phyloP scores from a whole-genome alignment of 2,113 vertebrate genomes.

The Forbesichthys agassizii region DNA sequence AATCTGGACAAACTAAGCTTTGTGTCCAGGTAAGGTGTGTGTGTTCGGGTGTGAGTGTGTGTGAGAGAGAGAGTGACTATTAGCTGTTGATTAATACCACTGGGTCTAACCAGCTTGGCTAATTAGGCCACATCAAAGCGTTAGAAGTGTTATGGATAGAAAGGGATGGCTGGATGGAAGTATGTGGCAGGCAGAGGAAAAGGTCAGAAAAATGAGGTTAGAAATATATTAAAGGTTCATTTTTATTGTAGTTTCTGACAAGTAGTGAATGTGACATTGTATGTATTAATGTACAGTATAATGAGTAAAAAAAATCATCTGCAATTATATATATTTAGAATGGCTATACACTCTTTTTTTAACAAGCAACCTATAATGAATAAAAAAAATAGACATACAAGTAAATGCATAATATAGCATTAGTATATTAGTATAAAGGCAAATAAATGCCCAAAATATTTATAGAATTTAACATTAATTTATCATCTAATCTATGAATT shows the following conservation, averaged over 20 bases:
- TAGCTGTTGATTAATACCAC: slow-evolving; percentile 66
- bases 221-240: no score
- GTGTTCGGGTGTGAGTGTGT: slow-evolving; percentile 13
- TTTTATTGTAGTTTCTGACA: no score
- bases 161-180: slow-evolving; percentile 45
- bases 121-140: slow-evolving; percentile 71
- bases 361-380: background rate
- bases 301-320: background rate
- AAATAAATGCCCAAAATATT: no score
- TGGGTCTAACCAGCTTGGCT: slow-evolving; percentile 59
- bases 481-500: no score
- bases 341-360: background rate
- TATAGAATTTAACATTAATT: no score
- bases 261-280: background rate
- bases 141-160: slow-evolving; percentile 36
- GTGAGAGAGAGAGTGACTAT: background rate
- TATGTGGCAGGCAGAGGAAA: slow-evolving; percentile 56
- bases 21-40: slow-evolving; percentile 30
- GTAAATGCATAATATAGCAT: no score
- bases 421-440: no score
- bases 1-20: slow-evolving; percentile 59
- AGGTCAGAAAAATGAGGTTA: slow-evolving; percentile 55
- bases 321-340: background rate
- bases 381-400: no score
- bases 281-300: background rate